Conservation (phyloP, 2,888 invertebrate species). For the Caenorhabditis panamensis region DNA sequence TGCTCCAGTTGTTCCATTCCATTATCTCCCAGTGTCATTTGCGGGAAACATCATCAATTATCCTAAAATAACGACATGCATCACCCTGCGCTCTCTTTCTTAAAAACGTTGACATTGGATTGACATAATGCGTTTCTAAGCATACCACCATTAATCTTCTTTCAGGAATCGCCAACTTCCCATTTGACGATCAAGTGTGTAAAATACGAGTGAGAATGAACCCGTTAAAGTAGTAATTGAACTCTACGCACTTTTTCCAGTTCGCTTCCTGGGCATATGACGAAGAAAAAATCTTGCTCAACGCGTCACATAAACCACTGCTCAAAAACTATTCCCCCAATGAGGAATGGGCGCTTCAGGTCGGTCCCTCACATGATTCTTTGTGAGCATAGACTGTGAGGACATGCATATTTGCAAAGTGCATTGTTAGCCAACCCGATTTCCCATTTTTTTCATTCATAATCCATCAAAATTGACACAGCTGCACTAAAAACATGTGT, state of each 20-base stretch:
- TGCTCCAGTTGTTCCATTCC: conserved; percentile 9
- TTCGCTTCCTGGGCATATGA: conserved; percentile 77
- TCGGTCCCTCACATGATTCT: conserved; percentile 15
- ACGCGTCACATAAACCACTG: conserved; percentile 66
- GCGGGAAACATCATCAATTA: conserved; percentile 41
- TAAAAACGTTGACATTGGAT: background rate
- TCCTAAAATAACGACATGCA: conserved; percentile 41
- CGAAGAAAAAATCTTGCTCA: conserved; percentile 71
- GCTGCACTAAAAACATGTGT: conserved; percentile 8
- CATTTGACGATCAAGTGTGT: conserved; percentile 75
- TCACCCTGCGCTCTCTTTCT: background rate
- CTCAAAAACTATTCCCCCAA: conserved; percentile 72
- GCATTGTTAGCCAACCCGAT: too few relatives aligned
- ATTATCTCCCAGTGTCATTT: conserved; percentile 21
- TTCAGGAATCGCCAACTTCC: conserved; percentile 73
- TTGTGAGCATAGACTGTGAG: background rate
- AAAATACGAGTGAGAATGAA: conserved; percentile 62
- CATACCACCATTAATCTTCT: conserved; percentile 26
- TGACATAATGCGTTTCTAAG: conserved; percentile 18
- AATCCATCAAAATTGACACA: background rate
- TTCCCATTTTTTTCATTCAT: too few relatives aligned
- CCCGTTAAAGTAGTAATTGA: background rate
- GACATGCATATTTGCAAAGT: too few relatives aligned
- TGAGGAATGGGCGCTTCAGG: conserved; percentile 78
- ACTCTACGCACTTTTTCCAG: too few relatives aligned